Base-by-base conservation (phyloP, 2,797 vertebrate species). In the Hippocampus kuda region DNA sequence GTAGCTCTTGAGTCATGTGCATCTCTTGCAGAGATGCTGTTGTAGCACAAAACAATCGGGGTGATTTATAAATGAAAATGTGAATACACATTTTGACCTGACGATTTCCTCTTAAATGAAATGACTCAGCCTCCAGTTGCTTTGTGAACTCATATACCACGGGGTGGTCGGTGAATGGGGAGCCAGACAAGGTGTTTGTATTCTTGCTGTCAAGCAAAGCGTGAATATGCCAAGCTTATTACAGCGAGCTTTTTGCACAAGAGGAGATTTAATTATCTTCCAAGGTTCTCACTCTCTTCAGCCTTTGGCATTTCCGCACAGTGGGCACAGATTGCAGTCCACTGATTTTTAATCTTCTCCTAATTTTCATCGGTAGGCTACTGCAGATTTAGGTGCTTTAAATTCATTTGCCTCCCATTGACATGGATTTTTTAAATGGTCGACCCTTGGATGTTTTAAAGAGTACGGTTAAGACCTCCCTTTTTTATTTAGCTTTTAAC, bases 321-420 rank as follows among this genome's bases (percentile, higher is more conserved):
- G 83, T 75, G 68, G 79, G 79, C 49, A n/a, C 73, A 82, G 77
- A 84, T 75, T 83, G 72, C 71, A 66, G 59, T 79, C 71, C 76
- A 83, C 66, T 69, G 72, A 76, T 77, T 82, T 86, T 85, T 84
- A 86, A 86, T 86, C 73, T 81, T 79, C 72, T 27, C 64, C 68
- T 77, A 79, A 81, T 87, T 85, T 81, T 78, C 71, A 75, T 80
- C 72, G 68, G 70, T 51, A 7, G 46, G 46, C 46, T 61, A 61
- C 68, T 34, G 46, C 70, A 72, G 41, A 63, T 69, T 71, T 26
- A 3, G 68, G 34, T 44, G 68, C 67, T 56, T 16, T 59, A 15
- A 60, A 70, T 56, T 54, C 56, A n/a, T 22, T 3, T 16, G 24
- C 56, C 27, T 59, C 13, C 56, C 6, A 22, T 59, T 15, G 27